Evolutionary conservation across 1,140 invertebrate genomes (phyloP).

Genomic region (Dendrolimus kikuchii): DNA sequence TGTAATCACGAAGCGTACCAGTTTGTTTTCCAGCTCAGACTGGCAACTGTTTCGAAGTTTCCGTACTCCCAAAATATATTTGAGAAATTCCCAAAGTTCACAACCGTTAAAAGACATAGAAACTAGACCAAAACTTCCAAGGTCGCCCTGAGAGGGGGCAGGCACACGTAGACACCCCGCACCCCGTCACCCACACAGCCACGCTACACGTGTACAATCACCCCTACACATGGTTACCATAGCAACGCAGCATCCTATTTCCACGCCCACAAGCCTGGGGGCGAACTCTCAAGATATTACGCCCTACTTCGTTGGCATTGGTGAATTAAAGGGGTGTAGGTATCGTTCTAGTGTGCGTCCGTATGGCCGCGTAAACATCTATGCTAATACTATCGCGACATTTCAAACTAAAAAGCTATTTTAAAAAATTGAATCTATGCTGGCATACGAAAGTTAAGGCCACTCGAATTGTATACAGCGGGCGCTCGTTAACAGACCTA

Average conservation of each 20-base stretch:
- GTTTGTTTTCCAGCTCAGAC: no score
- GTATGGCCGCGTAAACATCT: conserved; percentile 17
- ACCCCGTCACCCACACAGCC: conserved; percentile 42
- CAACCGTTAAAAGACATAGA: conserved; percentile 19
- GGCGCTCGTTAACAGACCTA: conserved; percentile 68
- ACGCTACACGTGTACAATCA: conserved; percentile 45
- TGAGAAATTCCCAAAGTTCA: no score
- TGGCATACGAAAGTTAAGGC: background rate
- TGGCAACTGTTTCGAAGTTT: no score
- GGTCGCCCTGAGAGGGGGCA: conserved; percentile 40
- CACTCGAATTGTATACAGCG: conserved; percentile 43
- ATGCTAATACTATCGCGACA: no score
- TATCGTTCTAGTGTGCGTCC: conserved; percentile 41
- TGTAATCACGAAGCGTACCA: no score
- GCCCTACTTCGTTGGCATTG: conserved; percentile 68
- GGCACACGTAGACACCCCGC: conserved; percentile 30
- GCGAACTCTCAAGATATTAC: conserved; percentile 69
- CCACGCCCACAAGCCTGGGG: conserved; percentile 64
- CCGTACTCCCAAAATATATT: no score
- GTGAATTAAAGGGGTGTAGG: conserved; percentile 64
- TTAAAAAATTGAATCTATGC: background rate
- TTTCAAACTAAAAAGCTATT: no score
- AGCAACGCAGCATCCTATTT: conserved; percentile 65
- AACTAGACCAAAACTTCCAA: conserved; percentile 64
- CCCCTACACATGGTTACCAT: conserved; percentile 63